These are phyloP conservation scores for Euplagia quadripunctaria DNA, from an alignment of 2,888 invertebrate species.

Conservation along the genomic window DNA sequence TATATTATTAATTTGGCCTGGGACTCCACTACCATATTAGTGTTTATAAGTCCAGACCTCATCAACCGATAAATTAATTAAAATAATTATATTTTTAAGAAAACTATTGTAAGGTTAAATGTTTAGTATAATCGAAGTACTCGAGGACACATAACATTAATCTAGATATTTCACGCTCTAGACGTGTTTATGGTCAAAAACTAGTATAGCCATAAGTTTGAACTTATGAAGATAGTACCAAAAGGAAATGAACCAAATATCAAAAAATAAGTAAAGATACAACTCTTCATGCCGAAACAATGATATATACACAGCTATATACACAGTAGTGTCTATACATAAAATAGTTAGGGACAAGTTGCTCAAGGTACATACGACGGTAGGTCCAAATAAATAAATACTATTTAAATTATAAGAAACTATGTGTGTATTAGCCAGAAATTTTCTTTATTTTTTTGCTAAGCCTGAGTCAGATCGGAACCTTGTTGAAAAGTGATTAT, in stretches of 20 bases:
- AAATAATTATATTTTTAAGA: neutral
- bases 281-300: too few species aligned
- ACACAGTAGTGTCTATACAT: too few species aligned
- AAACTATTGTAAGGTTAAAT: neutral
- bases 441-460: too few species aligned
- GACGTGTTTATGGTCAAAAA: constrained; percentile 31
- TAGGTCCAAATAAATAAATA: too few species aligned
- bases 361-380: neutral
- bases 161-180: constrained; percentile 40
- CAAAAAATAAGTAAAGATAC: neutral
- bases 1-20: too few species aligned
- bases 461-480: neutral
- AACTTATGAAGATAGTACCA: neutral
- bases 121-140: neutral
- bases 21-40: too few species aligned
- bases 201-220: constrained; percentile 32
- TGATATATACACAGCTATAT: too few species aligned
- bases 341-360: neutral
- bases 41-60: neutral
- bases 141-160: constrained; percentile 38
- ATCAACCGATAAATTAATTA: neutral
- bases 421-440: too few species aligned
- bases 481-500: neutral
- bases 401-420: too few species aligned
- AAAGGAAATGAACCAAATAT: neutral